phyloP scores from a whole-genome alignment of 2,888 invertebrate genomes.

The Alloscopus bannaensis region DNA sequence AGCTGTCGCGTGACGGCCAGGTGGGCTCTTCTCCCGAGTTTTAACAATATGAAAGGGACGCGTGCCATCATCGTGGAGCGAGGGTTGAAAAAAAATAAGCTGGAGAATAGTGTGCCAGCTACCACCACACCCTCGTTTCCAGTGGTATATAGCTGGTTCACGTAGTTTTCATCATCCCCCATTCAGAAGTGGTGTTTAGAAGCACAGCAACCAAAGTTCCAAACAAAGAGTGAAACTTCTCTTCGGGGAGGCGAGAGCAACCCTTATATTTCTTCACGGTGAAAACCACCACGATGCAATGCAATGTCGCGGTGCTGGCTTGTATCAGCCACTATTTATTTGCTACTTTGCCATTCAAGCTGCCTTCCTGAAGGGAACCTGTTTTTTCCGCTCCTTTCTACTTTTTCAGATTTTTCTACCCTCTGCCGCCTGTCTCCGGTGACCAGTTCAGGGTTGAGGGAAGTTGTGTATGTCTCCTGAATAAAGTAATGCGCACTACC shows the following conservation, averaged over 20 bases:
- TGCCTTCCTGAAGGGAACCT: slow-evolving; percentile 7
- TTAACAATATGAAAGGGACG: slow-evolving; percentile 67
- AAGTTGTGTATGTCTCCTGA: no score
- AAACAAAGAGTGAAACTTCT: slow-evolving; percentile 7
- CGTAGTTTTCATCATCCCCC: slow-evolving; percentile 52
- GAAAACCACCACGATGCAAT: not conserved
- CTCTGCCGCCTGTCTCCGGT: no score
- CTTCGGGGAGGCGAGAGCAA: no score
- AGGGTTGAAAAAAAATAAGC: slow-evolving; percentile 33
- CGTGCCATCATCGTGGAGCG: slow-evolving; percentile 66
- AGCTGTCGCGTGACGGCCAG: slow-evolving; percentile 74
- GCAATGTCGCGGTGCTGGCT: slow-evolving; percentile 32
- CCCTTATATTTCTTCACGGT: slow-evolving; percentile 30
- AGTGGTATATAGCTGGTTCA: slow-evolving; percentile 18
- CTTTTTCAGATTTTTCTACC: slow-evolving; percentile 12
- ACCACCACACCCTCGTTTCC: slow-evolving; percentile 52
- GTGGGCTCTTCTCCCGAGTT: slow-evolving; percentile 65
- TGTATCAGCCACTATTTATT: slow-evolving; percentile 56
- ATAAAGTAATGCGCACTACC: no score
- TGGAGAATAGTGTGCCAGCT: slow-evolving; percentile 14
- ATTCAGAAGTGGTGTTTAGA: no score
- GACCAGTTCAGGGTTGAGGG: no score
- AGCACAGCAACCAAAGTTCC: slow-evolving; percentile 13
- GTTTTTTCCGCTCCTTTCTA: slow-evolving; percentile 20
- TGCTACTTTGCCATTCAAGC: slow-evolving; percentile 24